Evolutionary conservation across 2,888 invertebrate genomes (phyloP), one percentile per base, ranked within the genome.

Genomic region (Dyspetes luteomarginatus): DNA sequence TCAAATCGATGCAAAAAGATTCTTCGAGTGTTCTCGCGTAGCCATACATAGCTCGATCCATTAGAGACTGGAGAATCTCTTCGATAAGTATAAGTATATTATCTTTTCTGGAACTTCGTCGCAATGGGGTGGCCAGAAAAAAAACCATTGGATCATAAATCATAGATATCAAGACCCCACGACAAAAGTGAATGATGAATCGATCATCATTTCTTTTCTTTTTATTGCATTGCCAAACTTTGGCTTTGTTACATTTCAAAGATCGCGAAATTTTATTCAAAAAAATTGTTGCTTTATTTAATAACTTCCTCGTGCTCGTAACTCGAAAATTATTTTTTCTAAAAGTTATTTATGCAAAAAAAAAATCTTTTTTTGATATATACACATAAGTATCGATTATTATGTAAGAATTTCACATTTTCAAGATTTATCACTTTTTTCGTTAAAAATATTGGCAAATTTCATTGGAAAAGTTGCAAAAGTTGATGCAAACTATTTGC

Each of bases 11-110:
- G 17, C 43, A 9, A 45, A 17, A 56, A 69, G 45, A 56, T 58
- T 69, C 26, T 56, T 45, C 45, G 19, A 12, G 3, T 45, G 45
- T 28, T 56, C 28, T 69, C 12, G n/a, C n/a, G 19, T 45, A 58
- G 28, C 56, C 17, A 56, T 69, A 68, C 55, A 56, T 69, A 56
- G 69, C 28, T 26, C 69, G 43, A 55, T 68, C 68, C 69, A 69
- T 56, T 56, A 69, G 56, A 56, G 56, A 56, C 56, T 28, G 26
- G 36, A 43, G 43, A 56, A 56, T 56, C 24, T 24, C 56, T 19
- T 69, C 45, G 36, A 17, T 7, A 28, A 48, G 17, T 48, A 48
- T 48, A 36, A 9, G 12, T 12, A 36, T 12, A 36, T 15, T 45
- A 15, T 15, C 48, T 4, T 17, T 36, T 36, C 9, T 9, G 36